Conservation (phyloP, 2,888 invertebrate species). For the Apodemia zela region DNA sequence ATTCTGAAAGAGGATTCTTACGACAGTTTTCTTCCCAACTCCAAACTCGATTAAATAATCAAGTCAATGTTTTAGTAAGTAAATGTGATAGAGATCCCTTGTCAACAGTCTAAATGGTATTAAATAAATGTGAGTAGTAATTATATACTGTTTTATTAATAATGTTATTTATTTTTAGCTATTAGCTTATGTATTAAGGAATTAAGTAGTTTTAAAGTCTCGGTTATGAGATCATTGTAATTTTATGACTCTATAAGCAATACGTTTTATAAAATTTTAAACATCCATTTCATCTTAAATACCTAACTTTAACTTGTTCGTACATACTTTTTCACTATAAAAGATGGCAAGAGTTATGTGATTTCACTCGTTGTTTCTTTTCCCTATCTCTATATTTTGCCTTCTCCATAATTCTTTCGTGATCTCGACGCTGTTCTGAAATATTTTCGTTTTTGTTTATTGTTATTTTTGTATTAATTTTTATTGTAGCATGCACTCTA, state of each 20-base stretch:
- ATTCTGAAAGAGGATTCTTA: slow-evolving; percentile 95
- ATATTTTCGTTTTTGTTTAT: slow-evolving; percentile 62
- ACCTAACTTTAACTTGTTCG: slow-evolving; percentile 6
- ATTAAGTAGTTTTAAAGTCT: slow-evolving; percentile 36
- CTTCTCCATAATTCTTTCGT: slow-evolving; percentile 51
- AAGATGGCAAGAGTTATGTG: slow-evolving; percentile 68
- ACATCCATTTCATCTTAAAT: slow-evolving; percentile 27
- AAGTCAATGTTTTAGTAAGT: slow-evolving; percentile 85
- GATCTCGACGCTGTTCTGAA: slow-evolving; percentile 71
- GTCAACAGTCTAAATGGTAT: slow-evolving; percentile 77
- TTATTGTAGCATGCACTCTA: slow-evolving; percentile 56
- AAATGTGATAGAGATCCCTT: slow-evolving; percentile 89
- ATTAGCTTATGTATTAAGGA: slow-evolving; percentile 33
- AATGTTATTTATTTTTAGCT: slow-evolving; percentile 32
- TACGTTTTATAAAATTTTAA: slow-evolving; percentile 26
- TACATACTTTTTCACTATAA: slow-evolving; percentile 41
- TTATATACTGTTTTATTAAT: slow-evolving; percentile 31
- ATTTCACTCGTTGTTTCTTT: slow-evolving; percentile 54
- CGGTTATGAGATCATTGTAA: slow-evolving; percentile 67
- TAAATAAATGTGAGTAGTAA: slow-evolving; percentile 26
- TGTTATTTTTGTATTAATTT: slow-evolving; percentile 50
- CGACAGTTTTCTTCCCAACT: slow-evolving; percentile 74
- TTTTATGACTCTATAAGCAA: slow-evolving; percentile 38
- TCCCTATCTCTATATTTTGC: slow-evolving; percentile 49
- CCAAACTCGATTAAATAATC: slow-evolving; percentile 55